Conservation (phyloP, 1,140 invertebrate species). For the Aradophagus sp. region DNA sequence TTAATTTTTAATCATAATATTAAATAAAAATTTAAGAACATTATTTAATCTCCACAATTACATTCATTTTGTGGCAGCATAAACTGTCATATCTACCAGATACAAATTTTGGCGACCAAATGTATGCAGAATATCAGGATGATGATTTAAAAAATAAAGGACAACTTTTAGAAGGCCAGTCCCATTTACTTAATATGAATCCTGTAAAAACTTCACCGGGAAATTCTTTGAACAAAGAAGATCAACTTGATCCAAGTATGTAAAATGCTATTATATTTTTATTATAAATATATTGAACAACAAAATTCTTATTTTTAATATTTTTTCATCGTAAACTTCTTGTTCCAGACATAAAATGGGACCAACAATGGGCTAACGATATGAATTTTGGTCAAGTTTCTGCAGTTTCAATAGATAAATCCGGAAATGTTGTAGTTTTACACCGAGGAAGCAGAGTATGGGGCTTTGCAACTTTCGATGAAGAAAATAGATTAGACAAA, state of each 20-base stretch:
- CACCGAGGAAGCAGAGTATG: slow-evolving; percentile 87
- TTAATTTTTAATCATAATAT: too few species aligned
- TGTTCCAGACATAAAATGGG: slow-evolving; percentile 70
- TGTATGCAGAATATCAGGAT: slow-evolving; percentile 60
- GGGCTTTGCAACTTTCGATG: slow-evolving; percentile 80
- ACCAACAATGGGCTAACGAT: slow-evolving; percentile 75
- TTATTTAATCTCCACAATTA: too few species aligned
- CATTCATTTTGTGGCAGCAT: too few species aligned
- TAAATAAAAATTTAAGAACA: too few species aligned
- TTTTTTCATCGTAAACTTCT: too few species aligned
- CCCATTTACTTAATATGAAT: slow-evolving; percentile 13
- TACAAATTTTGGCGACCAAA: slow-evolving; percentile 44
- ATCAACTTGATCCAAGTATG: slow-evolving; percentile 37
- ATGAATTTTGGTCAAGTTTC: slow-evolving; percentile 84
- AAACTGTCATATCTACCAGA: slow-evolving; percentile 35
- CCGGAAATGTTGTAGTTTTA: slow-evolving; percentile 87
- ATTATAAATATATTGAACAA: neutral
- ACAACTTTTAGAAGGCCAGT: slow-evolving; percentile 26
- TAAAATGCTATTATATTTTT: too few species aligned
- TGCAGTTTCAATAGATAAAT: slow-evolving; percentile 84
- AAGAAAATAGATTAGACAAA: slow-evolving; percentile 75
- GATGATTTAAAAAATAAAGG: too few species aligned
- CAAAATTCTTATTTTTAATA: too few species aligned
- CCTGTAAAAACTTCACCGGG: slow-evolving; percentile 1
- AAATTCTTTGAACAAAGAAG: slow-evolving; percentile 12